Conservation (phyloP, 53 echinoderm and acorn worm species). For the Hippasteria phrygiana region DNA sequence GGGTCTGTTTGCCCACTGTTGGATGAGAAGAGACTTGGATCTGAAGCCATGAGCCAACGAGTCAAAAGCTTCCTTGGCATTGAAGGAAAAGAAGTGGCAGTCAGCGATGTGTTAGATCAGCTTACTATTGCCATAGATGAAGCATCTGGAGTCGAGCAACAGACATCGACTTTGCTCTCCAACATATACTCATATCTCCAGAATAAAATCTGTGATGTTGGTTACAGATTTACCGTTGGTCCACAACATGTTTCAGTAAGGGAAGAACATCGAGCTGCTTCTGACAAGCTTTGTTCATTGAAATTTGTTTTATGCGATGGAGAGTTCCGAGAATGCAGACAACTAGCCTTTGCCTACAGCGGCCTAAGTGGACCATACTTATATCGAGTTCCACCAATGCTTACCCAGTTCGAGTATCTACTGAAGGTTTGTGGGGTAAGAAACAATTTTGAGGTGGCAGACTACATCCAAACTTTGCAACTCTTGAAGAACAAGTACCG, state of each 20-base stretch:
- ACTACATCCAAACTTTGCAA: slow-evolving; percentile 38
- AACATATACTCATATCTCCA: slow-evolving; percentile 38
- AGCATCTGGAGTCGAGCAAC: not conserved
- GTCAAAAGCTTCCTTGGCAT: slow-evolving; percentile 19
- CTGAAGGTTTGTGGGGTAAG: slow-evolving; percentile 35
- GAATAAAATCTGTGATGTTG: not conserved
- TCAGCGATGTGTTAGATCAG: slow-evolving; percentile 29
- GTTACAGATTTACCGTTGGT: not conserved
- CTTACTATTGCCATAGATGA: not conserved
- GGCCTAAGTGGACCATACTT: slow-evolving; percentile 22
- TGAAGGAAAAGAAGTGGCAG: not conserved
- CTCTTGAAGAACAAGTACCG: not conserved
- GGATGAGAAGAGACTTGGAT: slow-evolving; percentile 39
- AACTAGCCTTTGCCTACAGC: slow-evolving; percentile 37
- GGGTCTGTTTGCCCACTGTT: slow-evolving; percentile 55
- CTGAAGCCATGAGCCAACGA: not conserved
- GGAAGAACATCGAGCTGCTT: not conserved
- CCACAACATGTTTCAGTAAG: not conserved
- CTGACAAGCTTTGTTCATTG: slow-evolving; percentile 6
- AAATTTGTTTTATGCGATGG: slow-evolving; percentile 39
- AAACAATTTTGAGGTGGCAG: slow-evolving; percentile 8
- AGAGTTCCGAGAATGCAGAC: slow-evolving; percentile 13
- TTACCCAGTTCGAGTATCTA: not conserved
- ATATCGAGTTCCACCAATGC: slow-evolving; percentile 3
- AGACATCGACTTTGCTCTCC: not conserved